phyloP scores from a whole-genome alignment of 1,140 invertebrate species.

The Neomicropteryx cornuta region DNA sequence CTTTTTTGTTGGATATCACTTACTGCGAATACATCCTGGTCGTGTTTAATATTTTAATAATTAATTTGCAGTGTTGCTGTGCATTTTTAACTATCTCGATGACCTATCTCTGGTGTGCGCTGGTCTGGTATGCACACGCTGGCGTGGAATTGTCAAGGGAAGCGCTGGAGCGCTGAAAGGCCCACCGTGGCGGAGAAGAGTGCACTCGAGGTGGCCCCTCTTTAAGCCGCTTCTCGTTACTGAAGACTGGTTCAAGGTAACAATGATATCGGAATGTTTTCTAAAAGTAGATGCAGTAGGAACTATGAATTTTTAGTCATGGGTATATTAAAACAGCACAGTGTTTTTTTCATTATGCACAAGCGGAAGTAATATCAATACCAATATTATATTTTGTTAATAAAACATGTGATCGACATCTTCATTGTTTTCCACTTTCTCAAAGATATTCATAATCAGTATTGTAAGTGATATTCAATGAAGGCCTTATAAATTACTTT shows the following conservation, averaged over 20 bases:
- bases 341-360: too few relatives aligned
- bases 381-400: too few relatives aligned
- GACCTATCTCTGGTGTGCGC: conserved; percentile 83
- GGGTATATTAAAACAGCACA: too few relatives aligned
- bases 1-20: too few relatives aligned
- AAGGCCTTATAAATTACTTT: too few relatives aligned
- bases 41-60: too few relatives aligned
- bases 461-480: too few relatives aligned
- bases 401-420: too few relatives aligned
- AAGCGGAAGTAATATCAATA: too few relatives aligned
- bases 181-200: conserved; percentile 56
- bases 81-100: conserved; percentile 82
- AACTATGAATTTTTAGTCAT: not conserved
- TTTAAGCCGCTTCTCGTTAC: conserved; percentile 59
- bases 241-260: conserved; percentile 66
- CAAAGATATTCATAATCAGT: too few relatives aligned
- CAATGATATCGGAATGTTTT: conserved; percentile 28
- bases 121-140: conserved; percentile 74
- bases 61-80: conserved; percentile 61
- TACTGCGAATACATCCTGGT: too few relatives aligned
- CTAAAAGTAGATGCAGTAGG: conserved; percentile 8
- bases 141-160: conserved; percentile 72
- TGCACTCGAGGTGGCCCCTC: conserved; percentile 82
- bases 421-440: too few relatives aligned
- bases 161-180: conserved; percentile 66